These are phyloP conservation scores for Sternarchorhynchus goeldii DNA, from an alignment of 2,797 vertebrate species.

Conservation along the genomic window DNA sequence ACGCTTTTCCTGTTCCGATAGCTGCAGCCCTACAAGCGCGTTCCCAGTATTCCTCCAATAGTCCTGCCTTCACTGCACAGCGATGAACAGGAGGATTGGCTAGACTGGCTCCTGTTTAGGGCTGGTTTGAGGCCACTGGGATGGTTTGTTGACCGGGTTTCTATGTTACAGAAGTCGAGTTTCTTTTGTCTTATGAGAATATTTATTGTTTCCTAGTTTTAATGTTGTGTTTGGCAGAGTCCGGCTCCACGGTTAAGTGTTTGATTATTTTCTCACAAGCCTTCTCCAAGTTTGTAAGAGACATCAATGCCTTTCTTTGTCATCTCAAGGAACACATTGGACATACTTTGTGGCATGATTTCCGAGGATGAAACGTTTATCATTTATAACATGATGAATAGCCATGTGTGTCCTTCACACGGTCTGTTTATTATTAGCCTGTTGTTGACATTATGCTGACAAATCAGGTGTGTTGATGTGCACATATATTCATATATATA, in stretches of 20 bases:
- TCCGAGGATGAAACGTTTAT: slow-evolving; percentile 28
- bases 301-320: slow-evolving; percentile 51
- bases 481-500: neutral
- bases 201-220: slow-evolving; percentile 60
- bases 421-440: neutral
- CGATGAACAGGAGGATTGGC: slow-evolving; percentile 29
- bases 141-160: slow-evolving; percentile 55
- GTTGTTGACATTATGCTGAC: neutral
- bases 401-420: neutral
- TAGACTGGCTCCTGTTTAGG: slow-evolving; percentile 42
- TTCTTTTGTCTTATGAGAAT: slow-evolving; percentile 41
- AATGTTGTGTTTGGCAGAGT: slow-evolving; percentile 53
- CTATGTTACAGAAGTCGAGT: slow-evolving; percentile 48
- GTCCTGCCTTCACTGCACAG: slow-evolving; percentile 32
- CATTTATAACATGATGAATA: neutral
- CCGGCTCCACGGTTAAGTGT: slow-evolving; percentile 44
- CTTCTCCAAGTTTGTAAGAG: slow-evolving; percentile 40
- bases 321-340: slow-evolving; percentile 36
- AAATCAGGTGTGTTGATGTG: neutral
- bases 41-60: slow-evolving; percentile 31
- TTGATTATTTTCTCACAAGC: slow-evolving; percentile 58
- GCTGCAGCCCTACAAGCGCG: slow-evolving; percentile 6
- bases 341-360: slow-evolving; percentile 30
- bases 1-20: slow-evolving; percentile 26
- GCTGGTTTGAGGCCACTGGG: slow-evolving; percentile 49